Percentiles rank a stretch among this genome's conserved stretches.
These are phyloP conservation scores for Bombus terrestris DNA, from an alignment of 1,140 invertebrate genomes.

Conservation along the genomic window DNA sequence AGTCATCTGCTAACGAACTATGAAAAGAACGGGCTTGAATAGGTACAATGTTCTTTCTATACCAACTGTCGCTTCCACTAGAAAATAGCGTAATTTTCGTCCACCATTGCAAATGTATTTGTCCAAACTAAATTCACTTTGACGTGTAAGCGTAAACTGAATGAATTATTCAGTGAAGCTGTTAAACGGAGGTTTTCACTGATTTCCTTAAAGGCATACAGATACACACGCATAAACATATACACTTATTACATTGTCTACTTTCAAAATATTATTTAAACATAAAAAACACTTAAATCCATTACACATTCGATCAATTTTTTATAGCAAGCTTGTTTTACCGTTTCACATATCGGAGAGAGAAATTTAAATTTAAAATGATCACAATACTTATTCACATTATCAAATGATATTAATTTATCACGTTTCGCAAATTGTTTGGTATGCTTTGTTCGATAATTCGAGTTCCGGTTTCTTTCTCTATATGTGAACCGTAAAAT, in stretches of 20 bases:
- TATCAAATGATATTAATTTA: background rate
- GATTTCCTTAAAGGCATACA: background rate
- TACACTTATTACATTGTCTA: background rate
- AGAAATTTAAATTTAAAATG: background rate
- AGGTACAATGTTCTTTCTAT: background rate
- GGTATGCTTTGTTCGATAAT: background rate
- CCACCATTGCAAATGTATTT: background rate
- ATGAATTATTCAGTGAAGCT: background rate
- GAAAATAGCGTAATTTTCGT: background rate
- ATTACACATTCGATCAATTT: background rate
- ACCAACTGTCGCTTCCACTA: background rate
- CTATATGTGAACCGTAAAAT: slow-evolving; percentile 17
- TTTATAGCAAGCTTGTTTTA: background rate
- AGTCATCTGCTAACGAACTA: slow-evolving; percentile 10
- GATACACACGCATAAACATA: background rate
- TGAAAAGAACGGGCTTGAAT: background rate
- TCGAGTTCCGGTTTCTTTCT: background rate
- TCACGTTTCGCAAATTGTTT: background rate
- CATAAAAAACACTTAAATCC: background rate
- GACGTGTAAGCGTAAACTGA: background rate
- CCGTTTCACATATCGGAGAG: slow-evolving; percentile 28
- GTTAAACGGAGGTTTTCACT: slow-evolving; percentile 32
- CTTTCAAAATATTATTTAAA: background rate
- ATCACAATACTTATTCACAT: background rate
- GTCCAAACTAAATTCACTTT: background rate